Conservation (phyloP, 2,888 invertebrate genomes). For the Amorpha juglandis region DNA sequence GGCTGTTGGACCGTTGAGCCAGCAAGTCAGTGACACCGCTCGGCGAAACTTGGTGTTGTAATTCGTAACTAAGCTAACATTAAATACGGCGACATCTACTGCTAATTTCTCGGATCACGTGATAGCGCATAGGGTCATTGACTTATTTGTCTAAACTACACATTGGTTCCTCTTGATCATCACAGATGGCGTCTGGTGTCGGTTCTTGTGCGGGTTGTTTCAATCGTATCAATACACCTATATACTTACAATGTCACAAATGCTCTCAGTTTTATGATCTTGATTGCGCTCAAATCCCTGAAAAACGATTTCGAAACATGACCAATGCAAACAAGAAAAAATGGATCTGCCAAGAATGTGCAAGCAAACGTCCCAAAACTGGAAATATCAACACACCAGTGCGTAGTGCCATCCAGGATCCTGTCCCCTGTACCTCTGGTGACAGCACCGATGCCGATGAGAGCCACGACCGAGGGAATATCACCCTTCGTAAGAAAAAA, state of each 20-base stretch:
- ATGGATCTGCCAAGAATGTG: too few relatives aligned
- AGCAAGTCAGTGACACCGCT: too few relatives aligned
- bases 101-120: neutral
- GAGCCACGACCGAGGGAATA: neutral
- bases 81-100: neutral
- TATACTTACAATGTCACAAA: neutral
- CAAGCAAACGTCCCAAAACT: too few relatives aligned
- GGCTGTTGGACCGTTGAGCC: too few relatives aligned
- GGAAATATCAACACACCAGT: neutral
- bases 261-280: neutral
- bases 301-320: neutral
- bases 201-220: too few relatives aligned
- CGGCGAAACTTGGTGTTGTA: too few relatives aligned
- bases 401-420: neutral
- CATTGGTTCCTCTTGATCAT: neutral
- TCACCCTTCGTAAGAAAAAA: neutral
- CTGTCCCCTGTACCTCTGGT: neutral
- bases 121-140: neutral
- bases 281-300: too few relatives aligned
- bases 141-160: neutral
- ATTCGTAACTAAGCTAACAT: too few relatives aligned
- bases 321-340: neutral
- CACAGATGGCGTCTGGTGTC: too few relatives aligned
- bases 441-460: neutral
- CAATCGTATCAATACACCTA: neutral